phyloP scores from a whole-genome alignment of 2,888 invertebrate genomes.

The Rhingia campestris region DNA sequence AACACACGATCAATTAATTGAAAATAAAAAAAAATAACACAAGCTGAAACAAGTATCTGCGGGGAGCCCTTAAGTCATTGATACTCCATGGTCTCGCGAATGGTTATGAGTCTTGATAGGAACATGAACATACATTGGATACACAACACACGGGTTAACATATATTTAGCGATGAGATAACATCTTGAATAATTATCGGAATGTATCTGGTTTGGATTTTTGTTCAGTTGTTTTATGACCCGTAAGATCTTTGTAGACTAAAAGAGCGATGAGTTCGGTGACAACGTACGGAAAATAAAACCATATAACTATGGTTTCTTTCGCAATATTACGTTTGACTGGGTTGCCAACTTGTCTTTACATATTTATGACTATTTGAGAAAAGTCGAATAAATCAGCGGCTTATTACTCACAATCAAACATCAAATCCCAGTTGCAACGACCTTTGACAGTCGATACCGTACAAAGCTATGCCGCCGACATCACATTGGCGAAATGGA shows the following conservation, averaged over 20 bases:
- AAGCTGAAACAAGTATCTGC: slow-evolving; percentile 24
- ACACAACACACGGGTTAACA: slow-evolving; percentile 10
- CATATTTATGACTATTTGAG: slow-evolving; percentile 5
- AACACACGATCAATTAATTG: slow-evolving; percentile 12
- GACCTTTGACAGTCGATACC: slow-evolving; percentile 68
- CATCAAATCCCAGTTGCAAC: slow-evolving; percentile 62
- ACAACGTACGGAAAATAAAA: background rate
- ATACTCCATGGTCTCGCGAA: slow-evolving; percentile 33
- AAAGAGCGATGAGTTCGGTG: background rate
- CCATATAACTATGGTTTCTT: too few species aligned
- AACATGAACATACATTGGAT: slow-evolving; percentile 37
- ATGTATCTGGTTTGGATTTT: slow-evolving; percentile 41
- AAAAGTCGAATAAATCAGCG: slow-evolving; percentile 58
- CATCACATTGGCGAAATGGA: slow-evolving; percentile 11
- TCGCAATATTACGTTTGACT: too few species aligned
- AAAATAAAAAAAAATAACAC: slow-evolving; percentile 21
- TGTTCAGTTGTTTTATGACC: background rate
- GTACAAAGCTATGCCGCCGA: slow-evolving; percentile 53
- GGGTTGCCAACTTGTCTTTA: too few species aligned
- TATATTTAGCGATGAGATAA: slow-evolving; percentile 61
- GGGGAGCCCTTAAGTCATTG: slow-evolving; percentile 61
- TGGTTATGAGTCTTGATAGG: slow-evolving; percentile 33
- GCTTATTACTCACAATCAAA: slow-evolving; percentile 57
- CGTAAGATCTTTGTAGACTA: background rate
- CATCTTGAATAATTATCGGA: slow-evolving; percentile 62